Evolutionary conservation across 2,888 invertebrate species (phyloP), one percentile per base, ranked within the genome.

Genomic region (Pterostichus niger): DNA sequence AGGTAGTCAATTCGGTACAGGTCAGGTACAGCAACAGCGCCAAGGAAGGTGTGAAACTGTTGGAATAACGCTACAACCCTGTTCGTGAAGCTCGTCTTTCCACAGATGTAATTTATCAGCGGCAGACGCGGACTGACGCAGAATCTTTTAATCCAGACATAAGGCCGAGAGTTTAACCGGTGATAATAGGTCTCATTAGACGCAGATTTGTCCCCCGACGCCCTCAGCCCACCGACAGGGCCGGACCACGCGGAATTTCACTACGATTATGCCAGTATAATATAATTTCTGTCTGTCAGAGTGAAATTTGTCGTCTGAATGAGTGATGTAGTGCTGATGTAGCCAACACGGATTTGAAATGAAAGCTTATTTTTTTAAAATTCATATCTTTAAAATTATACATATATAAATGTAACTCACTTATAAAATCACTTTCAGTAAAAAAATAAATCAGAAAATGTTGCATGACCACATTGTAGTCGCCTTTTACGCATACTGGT

Each of bases 131-230:
- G 40, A 71, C 44, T 46, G 44, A 15, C 68, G 56, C 17, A 15
- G 68, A 71, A 71, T 71, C 68, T 71, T 71, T 71, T 71, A 71
- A 71, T 71, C 68, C 68, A 2, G 44, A 31, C 68, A 44, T n/a
- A 56, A 56, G 56, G 52, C n/a, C 64, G 85, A 82, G 84, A 86
- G 87, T 85, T 87, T 88, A 87, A 86, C 87, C 86, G 86, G 87
- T 86, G 88, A 88, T 88, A 88, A 87, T 86, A 86, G 86, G 85
- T 87, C 88, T 87, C 88, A 88, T 71, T 71, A 71, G 44, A 71
- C 17, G 17, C 13, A 71, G 68, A 71, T 88, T 87, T 88, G 86
- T 54, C 11, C 40, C 40, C 40, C 40, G 40, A 9, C 40, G 6
- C 40, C 40, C 9, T 64, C 24, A 35, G 15, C 7, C 35, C 56